Base-by-base conservation (phyloP, 1,140 invertebrate genomes). In the Papilio polytes region DNA sequence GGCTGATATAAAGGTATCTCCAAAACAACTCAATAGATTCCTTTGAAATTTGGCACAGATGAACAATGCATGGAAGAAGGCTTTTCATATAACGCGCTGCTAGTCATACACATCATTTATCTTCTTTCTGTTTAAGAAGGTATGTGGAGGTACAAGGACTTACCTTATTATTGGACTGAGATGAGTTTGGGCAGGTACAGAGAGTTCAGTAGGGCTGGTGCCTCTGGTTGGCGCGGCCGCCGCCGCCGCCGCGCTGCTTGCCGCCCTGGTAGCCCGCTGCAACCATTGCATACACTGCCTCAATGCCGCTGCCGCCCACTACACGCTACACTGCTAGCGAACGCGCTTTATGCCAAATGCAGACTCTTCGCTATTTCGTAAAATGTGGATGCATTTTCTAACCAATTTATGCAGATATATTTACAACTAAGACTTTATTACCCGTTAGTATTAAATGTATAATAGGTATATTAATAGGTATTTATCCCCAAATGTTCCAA, bases 131-230 rank as follows among this genome's bases (percentile, higher is more conserved):
- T 36, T 6, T n/a, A 18, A 56, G 15, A 18, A 56, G 18, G 15
- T 56, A 10, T 3, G n/a, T 13, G n/a, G 12, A 26, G 22, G 10
- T 56, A 53, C 8, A 3, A 73, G 51, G 41, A 56, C 80, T 83
- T 81, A 92, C 91, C 91, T 93, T 91, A 91, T 88, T 92, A 92
- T 94, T 92, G 93, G 91, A 94, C 87, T 92, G 93, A 94, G 90
- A 93, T 91, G 92, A 91, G 90, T 92, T 88, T 91, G 85, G 90
- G 89, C 92, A 94, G 92, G 92, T 92, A 94, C 91, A 84, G 82
- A 81, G 82, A 81, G 89, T 90, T 96, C 96, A 97, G 96, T 97
- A 97, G 89, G 97, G 97, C 95, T 97, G 97, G 95, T 97, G 97
- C 96, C 97, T 97, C 95, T 97, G 97, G 94, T 96, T 97, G 92